Conservation (phyloP, 2,888 invertebrate genomes). For the Anagyrus pseudococci region DNA sequence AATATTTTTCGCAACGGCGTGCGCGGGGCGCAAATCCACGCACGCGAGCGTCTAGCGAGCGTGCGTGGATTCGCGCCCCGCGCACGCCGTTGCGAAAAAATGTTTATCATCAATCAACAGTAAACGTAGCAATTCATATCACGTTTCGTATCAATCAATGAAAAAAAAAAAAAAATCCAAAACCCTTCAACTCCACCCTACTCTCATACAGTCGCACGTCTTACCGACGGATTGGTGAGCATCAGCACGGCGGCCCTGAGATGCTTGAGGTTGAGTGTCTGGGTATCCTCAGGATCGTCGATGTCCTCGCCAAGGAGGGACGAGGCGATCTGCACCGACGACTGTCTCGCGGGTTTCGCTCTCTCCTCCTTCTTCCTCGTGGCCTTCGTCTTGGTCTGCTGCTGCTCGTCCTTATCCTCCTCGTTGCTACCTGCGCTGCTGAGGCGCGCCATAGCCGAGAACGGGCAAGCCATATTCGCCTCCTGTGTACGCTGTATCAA, state of each 20-base stretch:
- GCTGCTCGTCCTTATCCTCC: constrained; percentile 40
- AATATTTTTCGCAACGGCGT: too few species aligned
- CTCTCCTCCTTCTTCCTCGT: constrained; percentile 39
- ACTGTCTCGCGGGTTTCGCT: constrained; percentile 66
- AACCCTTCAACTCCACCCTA: too few species aligned
- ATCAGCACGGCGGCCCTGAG: constrained; percentile 82
- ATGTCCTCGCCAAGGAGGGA: constrained; percentile 64
- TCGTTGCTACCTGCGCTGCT: constrained; percentile 33
- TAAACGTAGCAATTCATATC: too few species aligned
- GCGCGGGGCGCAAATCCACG: too few species aligned
- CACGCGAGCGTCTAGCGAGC: too few species aligned
- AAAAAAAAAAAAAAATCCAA: too few species aligned
- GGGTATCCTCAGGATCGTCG: constrained; percentile 69
- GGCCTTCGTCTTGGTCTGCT: constrained; percentile 26
- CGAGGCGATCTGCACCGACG: constrained; percentile 70
- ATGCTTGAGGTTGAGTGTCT: constrained; percentile 78
- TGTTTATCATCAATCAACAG: too few species aligned
- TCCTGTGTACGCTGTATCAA: too few species aligned
- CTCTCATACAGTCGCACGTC: too few species aligned
- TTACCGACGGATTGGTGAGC: constrained; percentile 82
- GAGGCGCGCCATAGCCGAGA: constrained; percentile 44
- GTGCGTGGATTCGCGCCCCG: too few species aligned
- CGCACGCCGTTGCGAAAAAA: too few species aligned
- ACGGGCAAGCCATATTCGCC: constrained; percentile 61
- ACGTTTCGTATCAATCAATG: too few species aligned